Percentiles rank a stretch among this genome's conserved stretches.
Conservation (phyloP, 2,888 invertebrate genomes). For the Agrotis clavis region DNA sequence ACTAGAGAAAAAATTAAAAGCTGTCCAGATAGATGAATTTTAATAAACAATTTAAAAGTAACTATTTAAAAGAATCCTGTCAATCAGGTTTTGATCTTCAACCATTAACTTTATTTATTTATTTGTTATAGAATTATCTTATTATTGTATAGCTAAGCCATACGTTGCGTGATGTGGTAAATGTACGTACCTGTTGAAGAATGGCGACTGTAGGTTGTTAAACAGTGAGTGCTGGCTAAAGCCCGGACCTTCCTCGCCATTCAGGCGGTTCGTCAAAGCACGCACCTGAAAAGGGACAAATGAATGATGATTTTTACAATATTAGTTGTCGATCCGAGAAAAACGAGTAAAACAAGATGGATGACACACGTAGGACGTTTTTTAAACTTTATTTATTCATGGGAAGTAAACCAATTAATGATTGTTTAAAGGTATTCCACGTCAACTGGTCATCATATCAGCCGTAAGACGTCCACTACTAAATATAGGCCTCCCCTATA, state of each 20-base stretch:
- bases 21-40: background rate
- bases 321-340: background rate
- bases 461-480: too few species aligned
- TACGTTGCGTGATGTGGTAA: background rate
- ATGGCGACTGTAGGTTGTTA: constrained; percentile 89
- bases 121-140: constrained; percentile 29
- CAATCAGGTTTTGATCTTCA: constrained; percentile 35
- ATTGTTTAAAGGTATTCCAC: too few species aligned
- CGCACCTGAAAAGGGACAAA: constrained; percentile 91
- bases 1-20: constrained; percentile 10
- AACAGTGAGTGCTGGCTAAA: constrained; percentile 89
- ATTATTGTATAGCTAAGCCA: constrained; percentile 50
- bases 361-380: too few species aligned
- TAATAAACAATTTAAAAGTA: constrained; percentile 2
- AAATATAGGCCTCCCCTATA: too few species aligned
- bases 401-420: too few species aligned
- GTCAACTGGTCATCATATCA: too few species aligned
- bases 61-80: constrained; percentile 33
- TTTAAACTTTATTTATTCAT: too few species aligned
- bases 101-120: constrained; percentile 17
- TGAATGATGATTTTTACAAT: background rate
- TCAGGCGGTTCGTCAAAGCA: constrained; percentile 95
- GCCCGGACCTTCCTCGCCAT: constrained; percentile 94
- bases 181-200: constrained; percentile 86
- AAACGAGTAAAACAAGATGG: too few species aligned